phyloP scores from a whole-genome alignment of 2,888 invertebrate genomes.

The Spodoptera exigua region DNA sequence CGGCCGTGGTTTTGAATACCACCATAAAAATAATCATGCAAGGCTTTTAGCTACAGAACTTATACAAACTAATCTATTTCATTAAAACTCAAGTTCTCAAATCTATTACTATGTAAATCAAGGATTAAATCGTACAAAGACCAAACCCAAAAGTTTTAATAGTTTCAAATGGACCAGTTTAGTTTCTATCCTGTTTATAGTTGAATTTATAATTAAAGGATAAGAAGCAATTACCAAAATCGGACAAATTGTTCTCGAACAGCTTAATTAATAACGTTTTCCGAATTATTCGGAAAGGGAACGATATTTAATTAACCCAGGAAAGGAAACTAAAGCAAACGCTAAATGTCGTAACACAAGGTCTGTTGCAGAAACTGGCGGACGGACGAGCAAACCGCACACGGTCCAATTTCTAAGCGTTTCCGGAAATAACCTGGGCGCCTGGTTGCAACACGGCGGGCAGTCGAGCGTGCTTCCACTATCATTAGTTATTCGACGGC shows the following conservation, averaged over 20 bases:
- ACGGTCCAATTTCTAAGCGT: conserved; percentile 71
- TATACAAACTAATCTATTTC: conserved; percentile 32
- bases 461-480: conserved; percentile 81
- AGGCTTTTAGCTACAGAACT: conserved; percentile 17
- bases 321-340: conserved; percentile 51
- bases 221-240: conserved; percentile 13
- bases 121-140: conserved; percentile 23
- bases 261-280: conserved; percentile 35
- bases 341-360: conserved; percentile 54
- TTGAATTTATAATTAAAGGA: conserved; percentile 39
- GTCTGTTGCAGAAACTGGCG: conserved; percentile 61
- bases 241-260: conserved; percentile 33
- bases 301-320: conserved; percentile 31
- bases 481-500: conserved; percentile 68
- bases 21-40: conserved; percentile 50
- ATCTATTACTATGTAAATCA: conserved; percentile 38
- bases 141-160: conserved; percentile 41
- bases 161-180: conserved; percentile 36
- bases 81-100: conserved; percentile 31
- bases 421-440: conserved; percentile 75
- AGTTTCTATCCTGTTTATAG: conserved; percentile 28
- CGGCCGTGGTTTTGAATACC: conserved; percentile 37
- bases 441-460: conserved; percentile 69
- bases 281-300: conserved; percentile 24
- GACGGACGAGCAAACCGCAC: conserved; percentile 54